Evolutionary conservation across 2,113 vertebrate genomes (phyloP).

Genomic region (Phodopus roborovskii): DNA sequence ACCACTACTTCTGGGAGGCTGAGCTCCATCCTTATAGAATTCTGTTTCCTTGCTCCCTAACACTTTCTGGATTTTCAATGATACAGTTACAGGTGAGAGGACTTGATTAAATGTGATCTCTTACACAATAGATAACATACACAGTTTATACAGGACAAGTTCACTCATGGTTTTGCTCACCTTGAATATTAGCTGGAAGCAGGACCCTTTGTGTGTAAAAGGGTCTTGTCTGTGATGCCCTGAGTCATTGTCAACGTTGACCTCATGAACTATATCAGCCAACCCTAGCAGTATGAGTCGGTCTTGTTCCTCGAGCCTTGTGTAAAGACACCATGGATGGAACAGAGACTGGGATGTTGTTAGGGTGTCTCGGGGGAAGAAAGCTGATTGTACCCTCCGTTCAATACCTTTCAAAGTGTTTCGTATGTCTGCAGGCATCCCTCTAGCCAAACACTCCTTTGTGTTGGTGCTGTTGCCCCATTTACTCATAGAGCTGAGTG

Average conservation of each 20-base stretch:
- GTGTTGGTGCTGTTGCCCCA: not conserved
- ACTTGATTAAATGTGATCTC: slow-evolving; percentile 6
- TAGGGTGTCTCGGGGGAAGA: not conserved
- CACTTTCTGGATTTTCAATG: slow-evolving; percentile 2
- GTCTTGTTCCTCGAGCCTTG: not conserved
- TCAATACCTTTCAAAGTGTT: not conserved
- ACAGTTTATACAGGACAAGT: not conserved
- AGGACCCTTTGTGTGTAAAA: not conserved
- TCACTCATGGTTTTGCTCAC: not conserved
- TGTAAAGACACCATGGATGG: not conserved
- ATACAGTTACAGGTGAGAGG: not conserved
- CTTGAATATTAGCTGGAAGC: not conserved
- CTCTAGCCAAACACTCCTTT: not conserved
- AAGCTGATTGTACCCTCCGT: not conserved
- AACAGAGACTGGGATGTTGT: no score
- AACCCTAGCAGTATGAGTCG: no score
- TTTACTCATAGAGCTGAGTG: not conserved
- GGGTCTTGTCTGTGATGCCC: accelerated
- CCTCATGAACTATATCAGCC: accelerated
- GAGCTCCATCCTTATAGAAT: not conserved
- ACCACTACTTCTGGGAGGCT: not conserved
- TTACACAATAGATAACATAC: not conserved
- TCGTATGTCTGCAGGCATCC: not conserved
- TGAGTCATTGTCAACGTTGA: accelerated
- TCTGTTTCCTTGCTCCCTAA: not conserved